phyloP scores from a whole-genome alignment of 2,113 vertebrate genomes.

The Odontesthes bonariensis region DNA sequence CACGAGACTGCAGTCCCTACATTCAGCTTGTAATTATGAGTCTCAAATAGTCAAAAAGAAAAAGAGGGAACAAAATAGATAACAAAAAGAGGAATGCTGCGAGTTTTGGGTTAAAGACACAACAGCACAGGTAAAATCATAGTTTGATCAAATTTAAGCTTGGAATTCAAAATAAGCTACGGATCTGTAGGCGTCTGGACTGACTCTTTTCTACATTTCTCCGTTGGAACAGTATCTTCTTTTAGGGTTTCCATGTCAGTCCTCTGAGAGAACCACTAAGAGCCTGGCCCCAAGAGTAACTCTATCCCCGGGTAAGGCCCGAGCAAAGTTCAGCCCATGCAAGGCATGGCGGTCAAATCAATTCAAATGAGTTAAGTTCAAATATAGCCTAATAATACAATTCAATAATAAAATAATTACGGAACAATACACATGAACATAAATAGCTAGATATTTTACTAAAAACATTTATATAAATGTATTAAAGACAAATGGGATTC shows the following conservation, averaged over 20 bases:
- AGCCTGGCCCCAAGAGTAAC: constrained; percentile 42
- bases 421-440: neutral
- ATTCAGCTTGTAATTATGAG: constrained; percentile 9
- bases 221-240: constrained; percentile 33
- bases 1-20: constrained; percentile 20
- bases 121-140: neutral
- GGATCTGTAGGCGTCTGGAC: neutral
- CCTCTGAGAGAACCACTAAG: constrained; percentile 26
- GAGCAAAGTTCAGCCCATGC: constrained; percentile 3
- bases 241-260: constrained; percentile 49
- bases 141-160: neutral
- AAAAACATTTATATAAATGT: too few relatives aligned
- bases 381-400: too few relatives aligned
- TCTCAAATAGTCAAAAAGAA: constrained; percentile 10
- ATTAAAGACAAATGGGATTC: too few relatives aligned
- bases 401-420: neutral
- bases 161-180: constrained; percentile 1
- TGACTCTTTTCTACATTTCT: constrained; percentile 8
- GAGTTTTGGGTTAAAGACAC: neutral
- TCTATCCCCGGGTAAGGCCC: constrained; percentile 27
- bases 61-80: constrained; percentile 25
- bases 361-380: neutral
- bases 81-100: neutral
- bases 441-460: too few relatives aligned
- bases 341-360: neutral